Evolutionary conservation across 2,797 vertebrate genomes (phyloP), one percentile per base, ranked within the genome.

Genomic region (Toxotes lorentzi): DNA sequence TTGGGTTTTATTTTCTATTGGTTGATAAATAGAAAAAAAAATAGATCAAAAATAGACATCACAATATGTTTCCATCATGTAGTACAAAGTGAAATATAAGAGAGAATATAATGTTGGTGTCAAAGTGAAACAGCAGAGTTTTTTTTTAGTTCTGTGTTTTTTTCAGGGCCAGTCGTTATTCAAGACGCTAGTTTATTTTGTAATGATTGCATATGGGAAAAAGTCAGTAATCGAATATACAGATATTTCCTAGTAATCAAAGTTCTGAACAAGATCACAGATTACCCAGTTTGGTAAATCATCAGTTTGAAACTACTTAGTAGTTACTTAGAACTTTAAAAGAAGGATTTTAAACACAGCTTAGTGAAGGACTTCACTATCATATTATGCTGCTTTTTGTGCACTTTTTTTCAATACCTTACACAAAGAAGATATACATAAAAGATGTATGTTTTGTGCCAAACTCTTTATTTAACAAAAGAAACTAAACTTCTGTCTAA

Each of bases 1-100:
- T 70, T 78, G 35, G n/a, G 3, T 45, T 60, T 66, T 35, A 23
- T 56, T 51, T 54, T 59, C 16, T 23, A 7, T 35, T 70, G 54
- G 47, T 32, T 51, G 58, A 32, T 50, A 21, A 40, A 34, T 71
- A n/a, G 21, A 47, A 48, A 54, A 27, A 27, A 54, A 30, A 41
- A 30, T 48, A 16, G 51, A 30, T 54, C 27, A 30, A 30, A 30
- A 30, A 30, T 30, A 30, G 51, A 30, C 24, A 17, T 54, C 14
- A 30, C 24, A 51, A 5, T 2, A 12, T 23, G 7, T 53, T 1
- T 38, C 7, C 23, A 41, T 6, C 9, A 10, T 56, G 13, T 5
- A 17, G 7, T 14, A 19, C 8, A 17, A 53, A 59, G 59, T 30
- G 0, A 19, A 19, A 12, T 23, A n/a, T 8, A n/a, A 51, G 40